phyloP scores from a whole-genome alignment of 2,888 invertebrate genomes.

The Coremacera marginata region DNA sequence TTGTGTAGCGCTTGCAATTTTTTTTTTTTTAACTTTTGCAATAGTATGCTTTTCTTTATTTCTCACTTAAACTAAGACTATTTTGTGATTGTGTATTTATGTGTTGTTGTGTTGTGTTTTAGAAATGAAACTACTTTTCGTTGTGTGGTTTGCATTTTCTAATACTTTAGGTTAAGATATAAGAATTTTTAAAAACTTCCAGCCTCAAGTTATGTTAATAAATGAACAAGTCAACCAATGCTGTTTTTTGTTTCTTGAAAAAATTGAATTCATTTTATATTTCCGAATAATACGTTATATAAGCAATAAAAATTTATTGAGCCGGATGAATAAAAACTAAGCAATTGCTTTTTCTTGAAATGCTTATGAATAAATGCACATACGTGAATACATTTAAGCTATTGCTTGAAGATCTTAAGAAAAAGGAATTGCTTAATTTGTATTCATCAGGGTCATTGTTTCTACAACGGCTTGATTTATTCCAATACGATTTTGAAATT shows the following conservation, averaged over 20 bases:
- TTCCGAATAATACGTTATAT: background rate
- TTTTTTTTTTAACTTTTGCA: background rate
- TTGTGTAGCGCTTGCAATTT: background rate
- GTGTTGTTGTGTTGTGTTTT: background rate
- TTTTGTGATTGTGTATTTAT: background rate
- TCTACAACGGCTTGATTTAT: background rate
- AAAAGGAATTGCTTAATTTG: too few relatives aligned
- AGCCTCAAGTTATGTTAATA: background rate
- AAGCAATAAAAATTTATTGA: background rate
- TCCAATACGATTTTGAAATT: background rate
- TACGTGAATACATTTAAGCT: too few relatives aligned
- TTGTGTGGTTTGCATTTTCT: conserved; percentile 17
- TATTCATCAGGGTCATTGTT: too few relatives aligned
- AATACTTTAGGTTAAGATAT: background rate
- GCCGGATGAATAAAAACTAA: too few relatives aligned
- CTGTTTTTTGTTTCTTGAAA: background rate
- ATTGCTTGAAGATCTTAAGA: too few relatives aligned
- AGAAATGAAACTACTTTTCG: conserved; percentile 7
- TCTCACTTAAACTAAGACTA: conserved; percentile 8
- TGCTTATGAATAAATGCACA: too few relatives aligned
- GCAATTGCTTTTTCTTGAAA: too few relatives aligned
- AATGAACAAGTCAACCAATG: background rate
- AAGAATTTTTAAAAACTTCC: background rate
- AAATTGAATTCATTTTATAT: background rate
- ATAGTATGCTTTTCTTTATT: background rate